These are phyloP conservation scores for Phengaris arion DNA, from an alignment of 2,888 invertebrate genomes.

Conservation along the genomic window DNA sequence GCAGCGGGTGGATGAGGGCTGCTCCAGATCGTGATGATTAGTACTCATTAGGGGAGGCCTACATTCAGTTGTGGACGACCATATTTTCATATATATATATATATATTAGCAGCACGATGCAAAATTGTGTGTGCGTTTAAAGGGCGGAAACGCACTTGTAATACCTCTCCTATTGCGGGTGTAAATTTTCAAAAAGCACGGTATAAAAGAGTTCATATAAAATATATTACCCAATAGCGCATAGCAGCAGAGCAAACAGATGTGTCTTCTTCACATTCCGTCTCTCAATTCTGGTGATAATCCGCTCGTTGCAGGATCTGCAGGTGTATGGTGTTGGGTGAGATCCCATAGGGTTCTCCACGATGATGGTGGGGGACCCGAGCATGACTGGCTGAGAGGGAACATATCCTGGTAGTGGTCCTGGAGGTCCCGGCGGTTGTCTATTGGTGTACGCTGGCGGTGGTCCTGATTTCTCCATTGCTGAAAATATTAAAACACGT, in stretches of 20 bases:
- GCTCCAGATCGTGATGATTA: too few species aligned
- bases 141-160: too few species aligned
- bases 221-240: slow-evolving; percentile 57
- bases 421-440: not conserved
- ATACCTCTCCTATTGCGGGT: too few species aligned
- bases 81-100: too few species aligned
- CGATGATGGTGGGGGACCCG: slow-evolving; percentile 3
- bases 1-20: too few species aligned
- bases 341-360: slow-evolving; percentile 7
- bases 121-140: too few species aligned
- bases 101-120: too few species aligned
- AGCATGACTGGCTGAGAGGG: not conserved
- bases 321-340: slow-evolving; percentile 48
- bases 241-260: slow-evolving; percentile 72
- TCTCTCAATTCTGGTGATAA: slow-evolving; percentile 62
- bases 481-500: not conserved
- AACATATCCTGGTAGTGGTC: not conserved
- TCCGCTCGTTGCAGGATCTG: slow-evolving; percentile 56
- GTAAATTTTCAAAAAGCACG: too few species aligned
- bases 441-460: not conserved
- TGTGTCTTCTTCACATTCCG: slow-evolving; percentile 74
- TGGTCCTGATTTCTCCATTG: not conserved
- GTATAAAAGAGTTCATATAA: too few species aligned
- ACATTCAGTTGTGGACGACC: too few species aligned
- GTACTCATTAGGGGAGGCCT: too few species aligned